These are phyloP conservation scores for Mionectes macconnelli DNA, from an alignment of 2,113 vertebrate genomes.

Conservation along the genomic window DNA sequence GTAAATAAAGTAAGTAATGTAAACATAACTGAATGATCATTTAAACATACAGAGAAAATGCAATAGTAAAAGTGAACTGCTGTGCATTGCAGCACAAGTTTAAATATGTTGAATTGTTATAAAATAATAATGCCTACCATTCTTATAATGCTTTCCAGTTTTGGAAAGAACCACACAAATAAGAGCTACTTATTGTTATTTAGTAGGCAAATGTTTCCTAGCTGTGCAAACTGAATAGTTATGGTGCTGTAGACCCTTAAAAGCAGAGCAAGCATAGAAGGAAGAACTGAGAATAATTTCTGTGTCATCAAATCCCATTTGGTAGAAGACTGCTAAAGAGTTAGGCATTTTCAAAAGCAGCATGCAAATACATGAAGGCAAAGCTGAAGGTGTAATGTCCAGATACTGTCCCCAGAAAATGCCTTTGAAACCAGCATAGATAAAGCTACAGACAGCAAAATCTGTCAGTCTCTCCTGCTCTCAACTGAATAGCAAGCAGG, in stretches of 20 bases:
- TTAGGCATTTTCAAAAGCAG: not conserved
- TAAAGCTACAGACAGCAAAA: not conserved
- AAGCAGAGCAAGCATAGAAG: not conserved
- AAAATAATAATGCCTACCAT: constrained; percentile 8
- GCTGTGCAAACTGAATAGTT: constrained; percentile 20
- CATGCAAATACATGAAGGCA: not conserved
- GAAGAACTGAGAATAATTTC: constrained; percentile 31
- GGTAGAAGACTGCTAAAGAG: constrained; percentile 33
- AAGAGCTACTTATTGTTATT: not conserved
- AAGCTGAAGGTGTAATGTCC: not conserved
- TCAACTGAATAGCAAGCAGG: not conserved
- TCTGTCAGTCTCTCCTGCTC: not conserved
- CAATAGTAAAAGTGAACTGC: constrained; percentile 34
- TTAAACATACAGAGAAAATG: constrained; percentile 52
- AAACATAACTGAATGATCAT: constrained; percentile 23
- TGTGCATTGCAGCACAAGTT: constrained; percentile 43
- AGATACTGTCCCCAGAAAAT: not conserved
- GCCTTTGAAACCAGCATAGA: not conserved
- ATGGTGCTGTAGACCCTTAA: not conserved
- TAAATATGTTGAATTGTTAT: constrained; percentile 56
- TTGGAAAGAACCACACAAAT: not conserved
- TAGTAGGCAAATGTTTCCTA: constrained; percentile 47
- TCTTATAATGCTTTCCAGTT: not conserved
- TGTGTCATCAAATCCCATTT: not conserved
- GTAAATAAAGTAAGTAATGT: constrained; percentile 42